phyloP scores from a whole-genome alignment of 1,140 invertebrate species.

The Trichonephila inaurata region DNA sequence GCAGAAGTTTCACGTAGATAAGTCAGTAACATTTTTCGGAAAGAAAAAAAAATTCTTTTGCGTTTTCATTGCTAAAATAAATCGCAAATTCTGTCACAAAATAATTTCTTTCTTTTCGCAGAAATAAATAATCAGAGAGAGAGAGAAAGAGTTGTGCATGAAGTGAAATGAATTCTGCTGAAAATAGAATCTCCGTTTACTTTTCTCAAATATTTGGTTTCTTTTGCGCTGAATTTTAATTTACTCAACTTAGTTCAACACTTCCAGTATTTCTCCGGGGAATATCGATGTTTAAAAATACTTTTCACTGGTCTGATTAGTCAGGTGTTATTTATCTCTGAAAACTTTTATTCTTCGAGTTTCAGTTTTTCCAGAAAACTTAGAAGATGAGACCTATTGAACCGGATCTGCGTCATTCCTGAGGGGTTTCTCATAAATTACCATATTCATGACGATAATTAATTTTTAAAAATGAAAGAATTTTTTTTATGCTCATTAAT shows the following conservation, averaged over 20 bases:
- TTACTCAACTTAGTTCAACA: slow-evolving; percentile 11
- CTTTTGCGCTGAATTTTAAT: slow-evolving; percentile 16
- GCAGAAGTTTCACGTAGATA: slow-evolving; percentile 48
- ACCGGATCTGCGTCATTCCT: not conserved
- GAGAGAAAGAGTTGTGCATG: not conserved
- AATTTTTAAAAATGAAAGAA: not conserved
- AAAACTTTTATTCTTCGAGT: not conserved
- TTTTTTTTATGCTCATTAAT: not conserved
- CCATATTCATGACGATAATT: not conserved
- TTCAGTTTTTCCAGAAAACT: not conserved
- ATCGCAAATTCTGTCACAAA: slow-evolving; percentile 54
- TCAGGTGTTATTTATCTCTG: not conserved
- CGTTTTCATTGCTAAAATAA: slow-evolving; percentile 46
- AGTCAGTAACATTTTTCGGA: not conserved
- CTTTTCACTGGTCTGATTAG: not conserved
- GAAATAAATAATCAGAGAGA: not conserved
- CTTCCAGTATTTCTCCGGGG: not conserved
- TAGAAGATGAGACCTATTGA: not conserved
- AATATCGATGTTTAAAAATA: not conserved
- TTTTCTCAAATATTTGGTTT: slow-evolving; percentile 36
- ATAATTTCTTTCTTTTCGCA: slow-evolving; percentile 19
- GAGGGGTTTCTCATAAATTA: not conserved
- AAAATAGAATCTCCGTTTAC: slow-evolving; percentile 20
- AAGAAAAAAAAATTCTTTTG: not conserved
- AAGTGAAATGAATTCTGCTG: not conserved